Evolutionary conservation across 2,888 invertebrate genomes (phyloP).

Genomic region (Parapristionchus giblindavisi): DNA sequence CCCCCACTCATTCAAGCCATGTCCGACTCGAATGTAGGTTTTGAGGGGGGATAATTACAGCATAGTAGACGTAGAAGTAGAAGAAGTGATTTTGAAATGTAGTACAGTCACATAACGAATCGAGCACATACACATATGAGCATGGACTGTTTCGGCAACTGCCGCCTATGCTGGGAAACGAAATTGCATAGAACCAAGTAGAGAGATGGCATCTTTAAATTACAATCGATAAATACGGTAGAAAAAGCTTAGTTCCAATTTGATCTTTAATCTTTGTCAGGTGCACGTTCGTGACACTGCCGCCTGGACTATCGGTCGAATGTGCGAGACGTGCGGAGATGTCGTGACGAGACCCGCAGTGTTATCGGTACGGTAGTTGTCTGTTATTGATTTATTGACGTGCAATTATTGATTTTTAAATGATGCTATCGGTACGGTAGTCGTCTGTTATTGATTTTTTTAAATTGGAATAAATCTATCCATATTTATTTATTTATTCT

Average conservation of each 20-base stretch:
- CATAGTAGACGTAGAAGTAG: background rate
- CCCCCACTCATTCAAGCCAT: constrained; percentile 91
- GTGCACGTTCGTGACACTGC: constrained; percentile 87
- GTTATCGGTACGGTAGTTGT: constrained; percentile 42
- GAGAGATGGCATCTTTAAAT: no score
- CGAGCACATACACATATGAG: no score
- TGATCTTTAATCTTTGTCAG: no score
- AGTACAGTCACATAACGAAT: background rate
- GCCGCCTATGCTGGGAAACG: no score
- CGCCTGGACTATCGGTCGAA: constrained; percentile 96
- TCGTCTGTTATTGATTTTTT: constrained; percentile 16
- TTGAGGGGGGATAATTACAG: background rate
- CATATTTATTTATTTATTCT: background rate
- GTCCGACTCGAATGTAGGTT: constrained; percentile 88
- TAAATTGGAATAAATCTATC: background rate
- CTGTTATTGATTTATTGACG: background rate
- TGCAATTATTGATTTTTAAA: background rate
- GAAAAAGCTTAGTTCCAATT: no score
- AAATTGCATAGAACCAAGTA: no score
- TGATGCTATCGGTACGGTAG: no score
- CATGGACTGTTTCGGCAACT: no score
- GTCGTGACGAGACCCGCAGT: constrained; percentile 60
- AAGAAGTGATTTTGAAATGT: background rate
- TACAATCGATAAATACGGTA: no score
- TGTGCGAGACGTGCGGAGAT: constrained; percentile 81